phyloP scores from a whole-genome alignment of 2,113 vertebrate species.

The Puntigrus tetrazona region DNA sequence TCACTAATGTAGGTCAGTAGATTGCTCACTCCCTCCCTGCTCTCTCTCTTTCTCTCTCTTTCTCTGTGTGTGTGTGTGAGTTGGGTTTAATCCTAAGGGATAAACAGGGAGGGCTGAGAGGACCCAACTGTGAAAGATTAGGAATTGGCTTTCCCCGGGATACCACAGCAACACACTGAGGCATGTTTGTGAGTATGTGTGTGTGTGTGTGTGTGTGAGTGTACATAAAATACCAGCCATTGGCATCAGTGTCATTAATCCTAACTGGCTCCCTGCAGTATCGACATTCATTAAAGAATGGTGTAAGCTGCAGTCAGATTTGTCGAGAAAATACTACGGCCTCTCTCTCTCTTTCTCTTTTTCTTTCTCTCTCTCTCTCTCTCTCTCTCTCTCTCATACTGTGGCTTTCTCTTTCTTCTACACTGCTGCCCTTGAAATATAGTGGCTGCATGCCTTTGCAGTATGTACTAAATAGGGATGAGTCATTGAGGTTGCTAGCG shows the following conservation, averaged over 20 bases:
- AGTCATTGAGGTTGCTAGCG: not conserved
- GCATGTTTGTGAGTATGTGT: constrained; percentile 4
- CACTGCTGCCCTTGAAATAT: not conserved
- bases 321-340: constrained; percentile 7
- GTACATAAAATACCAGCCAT: constrained; percentile 11
- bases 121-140: constrained; percentile 51
- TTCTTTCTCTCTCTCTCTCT: too few relatives aligned
- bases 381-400: not conserved
- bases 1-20: constrained; percentile 49
- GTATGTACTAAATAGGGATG: not conserved
- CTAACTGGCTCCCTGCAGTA: constrained; percentile 28
- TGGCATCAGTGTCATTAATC: constrained; percentile 50
- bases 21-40: constrained; percentile 38
- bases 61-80: not conserved
- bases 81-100: constrained; percentile 55
- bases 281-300: constrained; percentile 38
- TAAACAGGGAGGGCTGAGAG: constrained; percentile 45
- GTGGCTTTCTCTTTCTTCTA: not conserved
- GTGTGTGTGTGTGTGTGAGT: constrained; percentile 29
- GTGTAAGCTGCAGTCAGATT: constrained; percentile 17
- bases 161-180: constrained; percentile 33
- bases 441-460: not conserved
- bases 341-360: too few relatives aligned
- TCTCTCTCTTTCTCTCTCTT: too few relatives aligned
- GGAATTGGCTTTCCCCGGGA: constrained; percentile 50